Evolutionary conservation across 2,888 invertebrate genomes (phyloP).

Genomic region (Rotaria macrura): DNA sequence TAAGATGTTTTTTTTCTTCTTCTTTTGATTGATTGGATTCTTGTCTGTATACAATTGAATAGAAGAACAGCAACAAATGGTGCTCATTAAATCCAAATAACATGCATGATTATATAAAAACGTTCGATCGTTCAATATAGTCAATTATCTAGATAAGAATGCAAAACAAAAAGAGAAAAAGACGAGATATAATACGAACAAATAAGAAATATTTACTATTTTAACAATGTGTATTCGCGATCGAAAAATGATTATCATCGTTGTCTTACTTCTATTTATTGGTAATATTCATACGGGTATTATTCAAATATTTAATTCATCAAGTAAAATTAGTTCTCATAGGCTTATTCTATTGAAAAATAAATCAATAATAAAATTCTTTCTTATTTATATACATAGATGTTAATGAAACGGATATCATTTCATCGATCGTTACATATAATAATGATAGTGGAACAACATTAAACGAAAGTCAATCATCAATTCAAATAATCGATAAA

Average conservation of each 20-base stretch:
- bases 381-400: background rate
- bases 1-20: background rate
- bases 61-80: background rate
- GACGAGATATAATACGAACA: background rate
- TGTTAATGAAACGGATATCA: background rate
- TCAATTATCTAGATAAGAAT: background rate
- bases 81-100: background rate
- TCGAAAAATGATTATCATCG: background rate
- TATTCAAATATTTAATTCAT: background rate
- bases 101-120: background rate
- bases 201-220: background rate
- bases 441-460: background rate
- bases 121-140: background rate
- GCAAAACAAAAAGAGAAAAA: background rate
- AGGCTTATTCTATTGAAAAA: background rate
- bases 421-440: background rate
- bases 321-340: background rate
- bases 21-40: background rate
- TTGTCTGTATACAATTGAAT: background rate
- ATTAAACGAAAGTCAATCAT: background rate
- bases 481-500: background rate
- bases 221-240: background rate
- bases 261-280: background rate
- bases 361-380: background rate
- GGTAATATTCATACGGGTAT: background rate